A percentile compares a stretch with the other conserved stretches of the same genome.
Evolutionary conservation across 1,140 invertebrate species (phyloP).

Genomic region (Ylistrum balloti): DNA sequence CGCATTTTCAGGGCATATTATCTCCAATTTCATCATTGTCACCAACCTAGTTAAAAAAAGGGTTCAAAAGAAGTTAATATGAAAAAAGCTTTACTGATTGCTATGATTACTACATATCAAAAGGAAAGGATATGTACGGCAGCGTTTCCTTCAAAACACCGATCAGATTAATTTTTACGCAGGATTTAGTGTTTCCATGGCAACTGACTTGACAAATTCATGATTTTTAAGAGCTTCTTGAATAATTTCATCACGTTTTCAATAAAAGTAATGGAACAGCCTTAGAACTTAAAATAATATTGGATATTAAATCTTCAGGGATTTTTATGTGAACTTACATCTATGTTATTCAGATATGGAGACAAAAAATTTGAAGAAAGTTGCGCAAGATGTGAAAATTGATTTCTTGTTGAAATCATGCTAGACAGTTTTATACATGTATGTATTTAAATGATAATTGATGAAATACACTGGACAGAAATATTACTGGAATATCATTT

Average conservation of each 20-base stretch:
- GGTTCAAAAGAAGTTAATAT: too few species aligned
- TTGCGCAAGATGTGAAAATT: not conserved
- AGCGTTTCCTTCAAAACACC: not conserved
- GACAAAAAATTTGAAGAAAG: not conserved
- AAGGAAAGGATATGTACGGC: not conserved
- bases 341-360: not conserved
- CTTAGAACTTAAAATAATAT: not conserved
- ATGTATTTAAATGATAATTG: too few species aligned
- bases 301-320: not conserved
- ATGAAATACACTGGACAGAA: too few species aligned
- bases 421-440: too few species aligned
- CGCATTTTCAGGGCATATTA: too few species aligned
- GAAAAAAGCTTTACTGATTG: too few species aligned
- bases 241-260: not conserved
- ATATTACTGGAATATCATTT: too few species aligned
- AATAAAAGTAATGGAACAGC: not conserved
- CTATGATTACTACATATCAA: too few species aligned
- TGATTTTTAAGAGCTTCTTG: not conserved
- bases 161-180: not conserved
- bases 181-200: not conserved
- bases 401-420: too few species aligned
- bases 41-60: too few species aligned
- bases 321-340: not conserved
- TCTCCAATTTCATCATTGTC: too few species aligned
- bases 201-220: not conserved